phyloP scores from a whole-genome alignment of 2,113 vertebrate species.

The Hystrix brachyura region DNA sequence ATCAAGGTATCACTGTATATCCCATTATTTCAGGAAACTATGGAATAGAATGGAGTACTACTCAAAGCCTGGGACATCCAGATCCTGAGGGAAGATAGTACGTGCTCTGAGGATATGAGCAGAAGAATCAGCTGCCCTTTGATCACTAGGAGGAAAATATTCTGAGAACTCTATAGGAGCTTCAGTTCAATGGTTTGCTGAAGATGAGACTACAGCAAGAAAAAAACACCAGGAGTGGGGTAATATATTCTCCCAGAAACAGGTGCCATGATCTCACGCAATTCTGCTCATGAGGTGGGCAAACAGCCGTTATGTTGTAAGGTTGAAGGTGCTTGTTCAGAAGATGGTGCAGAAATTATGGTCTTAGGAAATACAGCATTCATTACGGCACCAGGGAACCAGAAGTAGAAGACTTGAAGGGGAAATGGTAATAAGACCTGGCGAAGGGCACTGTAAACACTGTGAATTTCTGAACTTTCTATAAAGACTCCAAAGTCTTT shows the following conservation, averaged over 20 bases:
- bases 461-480: conserved; percentile 1
- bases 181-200: neutral
- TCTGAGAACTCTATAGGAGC: neutral
- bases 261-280: neutral
- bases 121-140: neutral
- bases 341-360: neutral
- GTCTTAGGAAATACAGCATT: neutral
- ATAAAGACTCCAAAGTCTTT: neutral
- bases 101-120: neutral
- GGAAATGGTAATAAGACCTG: conserved; percentile 21
- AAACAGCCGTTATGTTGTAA: neutral
- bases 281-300: neutral
- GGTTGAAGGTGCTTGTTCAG: neutral
- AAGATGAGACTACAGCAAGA: neutral
- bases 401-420: neutral
- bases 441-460: neutral
- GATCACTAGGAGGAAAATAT: neutral
- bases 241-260: neutral
- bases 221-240: neutral
- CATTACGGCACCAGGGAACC: neutral
- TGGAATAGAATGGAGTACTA: neutral
- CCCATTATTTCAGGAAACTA: neutral
- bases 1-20: neutral
- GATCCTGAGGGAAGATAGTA: neutral
- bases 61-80: neutral